A percentile compares a stretch with the other conserved stretches of the same genome.
Evolutionary conservation across 2,797 vertebrate genomes (phyloP).

Genomic region (Corythornis leucogaster): DNA sequence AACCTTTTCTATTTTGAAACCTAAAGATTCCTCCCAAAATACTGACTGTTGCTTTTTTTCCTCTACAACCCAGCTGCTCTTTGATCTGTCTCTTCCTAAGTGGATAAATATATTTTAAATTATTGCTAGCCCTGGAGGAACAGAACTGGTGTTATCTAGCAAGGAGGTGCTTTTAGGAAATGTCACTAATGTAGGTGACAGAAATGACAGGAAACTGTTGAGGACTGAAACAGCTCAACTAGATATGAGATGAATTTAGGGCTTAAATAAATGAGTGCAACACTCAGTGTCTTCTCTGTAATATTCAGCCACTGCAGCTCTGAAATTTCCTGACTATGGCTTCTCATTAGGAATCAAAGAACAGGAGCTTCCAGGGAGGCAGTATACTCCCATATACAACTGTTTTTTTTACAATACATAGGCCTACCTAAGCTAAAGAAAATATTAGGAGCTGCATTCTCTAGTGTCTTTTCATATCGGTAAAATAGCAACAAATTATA

Average conservation of each 20-base stretch:
- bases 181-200: not conserved
- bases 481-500: not conserved
- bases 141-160: not conserved
- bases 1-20: slow-evolving; percentile 41
- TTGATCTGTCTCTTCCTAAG: slow-evolving; percentile 39
- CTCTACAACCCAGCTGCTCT: not conserved
- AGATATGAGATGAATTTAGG: not conserved
- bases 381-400: not conserved
- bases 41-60: not conserved
- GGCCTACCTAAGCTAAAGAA: not conserved
- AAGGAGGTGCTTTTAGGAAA: slow-evolving; percentile 18
- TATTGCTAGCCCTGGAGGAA: slow-evolving; percentile 22
- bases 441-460: not conserved
- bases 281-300: not conserved
- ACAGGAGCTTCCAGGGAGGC: not conserved
- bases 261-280: slow-evolving; percentile 12
- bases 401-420: not conserved
- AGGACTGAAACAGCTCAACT: not conserved
- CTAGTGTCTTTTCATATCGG: not conserved
- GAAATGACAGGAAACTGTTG: slow-evolving; percentile 27
- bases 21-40: slow-evolving; percentile 2
- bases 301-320: not conserved
- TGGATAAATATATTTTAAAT: slow-evolving; percentile 64
- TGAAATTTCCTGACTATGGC: not conserved
- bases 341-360: not conserved